A percentile compares a stretch with the other conserved stretches of the same genome.
These are phyloP conservation scores for Stenotaenia linearis DNA, from an alignment of 2,888 invertebrate species.

Conservation along the genomic window DNA sequence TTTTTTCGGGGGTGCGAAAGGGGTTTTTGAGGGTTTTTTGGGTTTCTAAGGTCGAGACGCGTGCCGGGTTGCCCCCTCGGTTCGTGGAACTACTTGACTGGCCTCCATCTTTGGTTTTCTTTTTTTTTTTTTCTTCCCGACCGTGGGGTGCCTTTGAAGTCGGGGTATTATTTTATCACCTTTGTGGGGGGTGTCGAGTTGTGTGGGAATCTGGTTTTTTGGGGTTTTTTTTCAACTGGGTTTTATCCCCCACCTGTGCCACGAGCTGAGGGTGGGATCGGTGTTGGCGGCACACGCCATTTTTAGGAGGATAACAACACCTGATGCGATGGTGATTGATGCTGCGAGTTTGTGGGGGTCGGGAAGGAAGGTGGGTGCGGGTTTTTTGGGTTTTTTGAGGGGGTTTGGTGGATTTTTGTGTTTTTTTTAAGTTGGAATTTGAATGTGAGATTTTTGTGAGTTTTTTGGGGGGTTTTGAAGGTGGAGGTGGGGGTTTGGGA, in stretches of 20 bases:
- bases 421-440: too few relatives aligned
- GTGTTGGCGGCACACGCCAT: neutral
- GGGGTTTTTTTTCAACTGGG: neutral
- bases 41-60: neutral
- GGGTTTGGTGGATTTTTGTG: too few relatives aligned
- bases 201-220: neutral
- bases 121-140: neutral
- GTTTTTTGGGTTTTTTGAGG: neutral
- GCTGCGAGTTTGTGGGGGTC: neutral
- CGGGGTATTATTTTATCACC: neutral
- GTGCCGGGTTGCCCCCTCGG: neutral
- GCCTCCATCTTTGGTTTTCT: neutral
- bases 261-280: neutral
- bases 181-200: neutral
- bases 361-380: neutral
- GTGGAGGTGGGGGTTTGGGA: too few relatives aligned
- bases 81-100: neutral
- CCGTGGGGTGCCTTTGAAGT: constrained; percentile 9
- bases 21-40: neutral
- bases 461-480: too few relatives aligned
- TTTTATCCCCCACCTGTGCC: neutral
- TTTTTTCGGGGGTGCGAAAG: neutral
- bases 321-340: neutral
- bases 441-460: neutral
- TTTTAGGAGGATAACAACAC: neutral